phyloP scores from a whole-genome alignment of 2,888 invertebrate genomes.

The Agonopterix subpropinquella region DNA sequence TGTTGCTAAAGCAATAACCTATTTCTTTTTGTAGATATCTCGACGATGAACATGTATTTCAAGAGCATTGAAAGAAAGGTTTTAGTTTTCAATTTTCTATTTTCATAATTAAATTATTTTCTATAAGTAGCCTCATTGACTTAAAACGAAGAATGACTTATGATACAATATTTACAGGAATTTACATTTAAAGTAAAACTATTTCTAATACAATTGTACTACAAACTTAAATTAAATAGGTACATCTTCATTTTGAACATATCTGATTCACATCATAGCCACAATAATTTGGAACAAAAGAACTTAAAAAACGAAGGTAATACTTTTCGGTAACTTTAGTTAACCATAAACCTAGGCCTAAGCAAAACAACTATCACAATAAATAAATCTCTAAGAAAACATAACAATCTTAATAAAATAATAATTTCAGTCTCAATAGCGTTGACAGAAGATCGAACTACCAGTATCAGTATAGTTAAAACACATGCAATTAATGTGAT shows the following conservation, averaged over 20 bases:
- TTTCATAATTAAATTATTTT: conserved; percentile 33
- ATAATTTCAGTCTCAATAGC: conserved; percentile 62
- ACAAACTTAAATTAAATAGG: conserved; percentile 12
- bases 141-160: conserved; percentile 27
- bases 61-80: conserved; percentile 33
- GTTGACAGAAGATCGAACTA: conserved; percentile 13
- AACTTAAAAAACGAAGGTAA: conserved; percentile 56
- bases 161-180: conserved; percentile 50
- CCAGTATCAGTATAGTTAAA: neutral
- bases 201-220: conserved; percentile 6
- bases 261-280: conserved; percentile 51
- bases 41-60: neutral
- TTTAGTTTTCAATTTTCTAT: conserved; percentile 28
- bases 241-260: conserved; percentile 31
- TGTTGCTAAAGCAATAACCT: too few relatives aligned
- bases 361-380: conserved; percentile 57
- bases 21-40: too few relatives aligned
- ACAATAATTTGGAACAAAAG: conserved; percentile 46
- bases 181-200: conserved; percentile 23
- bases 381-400: conserved; percentile 66
- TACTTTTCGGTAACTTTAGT: conserved; percentile 74
- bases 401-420: conserved; percentile 59
- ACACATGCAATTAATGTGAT: neutral
- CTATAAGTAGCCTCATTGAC: conserved; percentile 55
- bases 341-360: conserved; percentile 46